phyloP scores from a whole-genome alignment of 2,113 vertebrate species.

The Felis chaus region DNA sequence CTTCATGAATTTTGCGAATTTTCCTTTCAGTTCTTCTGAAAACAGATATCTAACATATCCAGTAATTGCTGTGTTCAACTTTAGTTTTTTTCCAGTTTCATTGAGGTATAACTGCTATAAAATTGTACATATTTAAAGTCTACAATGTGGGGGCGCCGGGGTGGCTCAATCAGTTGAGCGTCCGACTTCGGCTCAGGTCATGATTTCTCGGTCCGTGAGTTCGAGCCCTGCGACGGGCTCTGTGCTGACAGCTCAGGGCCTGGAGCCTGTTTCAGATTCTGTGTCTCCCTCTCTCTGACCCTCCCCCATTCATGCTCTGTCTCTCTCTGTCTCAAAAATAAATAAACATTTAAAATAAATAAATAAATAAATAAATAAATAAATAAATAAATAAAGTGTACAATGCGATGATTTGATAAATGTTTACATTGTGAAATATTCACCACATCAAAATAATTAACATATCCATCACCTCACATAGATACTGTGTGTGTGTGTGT shows the following conservation, averaged over 20 bases:
- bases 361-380: too few species aligned
- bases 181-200: too few species aligned
- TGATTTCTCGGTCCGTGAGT: rapidly evolving
- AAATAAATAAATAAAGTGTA: background rate
- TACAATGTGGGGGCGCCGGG: too few species aligned
- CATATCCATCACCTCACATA: background rate
- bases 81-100: background rate
- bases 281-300: too few species aligned
- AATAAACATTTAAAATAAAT: too few species aligned
- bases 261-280: too few species aligned
- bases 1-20: background rate
- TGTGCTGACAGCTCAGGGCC: too few species aligned
- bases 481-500: background rate
- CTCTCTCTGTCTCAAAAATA: too few species aligned
- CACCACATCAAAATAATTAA: background rate
- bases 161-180: too few species aligned
- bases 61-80: background rate
- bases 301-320: too few species aligned
- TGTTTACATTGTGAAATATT: background rate
- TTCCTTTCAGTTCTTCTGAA: background rate
- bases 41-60: background rate
- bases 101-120: background rate
- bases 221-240: rapidly evolving
- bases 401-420: background rate
- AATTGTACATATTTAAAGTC: background rate